phyloP scores from a whole-genome alignment of 2,113 vertebrate genomes.

The Lipophrys pholis region DNA sequence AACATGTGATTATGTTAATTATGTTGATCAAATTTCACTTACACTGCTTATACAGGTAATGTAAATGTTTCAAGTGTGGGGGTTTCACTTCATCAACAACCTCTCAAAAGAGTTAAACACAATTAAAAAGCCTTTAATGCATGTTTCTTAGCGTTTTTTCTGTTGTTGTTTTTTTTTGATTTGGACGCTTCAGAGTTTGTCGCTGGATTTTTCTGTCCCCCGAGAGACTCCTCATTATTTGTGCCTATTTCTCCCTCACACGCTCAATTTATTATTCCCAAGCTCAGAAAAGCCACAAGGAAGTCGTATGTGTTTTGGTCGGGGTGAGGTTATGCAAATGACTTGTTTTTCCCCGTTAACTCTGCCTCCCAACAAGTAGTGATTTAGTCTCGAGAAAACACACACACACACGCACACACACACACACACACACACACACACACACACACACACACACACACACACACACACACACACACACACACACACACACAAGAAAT shows the following conservation, averaged over 20 bases:
- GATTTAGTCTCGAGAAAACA: constrained; percentile 39
- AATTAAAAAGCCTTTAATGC: no score
- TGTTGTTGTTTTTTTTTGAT: background rate
- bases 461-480: background rate
- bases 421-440: no score
- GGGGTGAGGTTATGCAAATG: constrained; percentile 39
- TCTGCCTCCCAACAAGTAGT: constrained; percentile 50
- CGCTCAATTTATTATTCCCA: constrained; percentile 2
- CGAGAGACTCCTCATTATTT: constrained; percentile 2
- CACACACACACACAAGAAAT: constrained; percentile 13
- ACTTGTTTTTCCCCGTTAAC: constrained; percentile 37
- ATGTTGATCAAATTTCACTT: background rate
- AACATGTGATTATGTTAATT: background rate
- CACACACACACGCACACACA: background rate
- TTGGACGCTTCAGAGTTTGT: constrained; percentile 14
- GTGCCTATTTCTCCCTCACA: constrained; percentile 4
- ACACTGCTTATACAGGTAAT: background rate
- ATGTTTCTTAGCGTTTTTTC: background rate
- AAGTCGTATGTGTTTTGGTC: background rate
- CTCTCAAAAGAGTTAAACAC: background rate
- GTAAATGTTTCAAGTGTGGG: background rate
- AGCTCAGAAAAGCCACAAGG: constrained; percentile 15
- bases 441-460: background rate
- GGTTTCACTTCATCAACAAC: background rate
- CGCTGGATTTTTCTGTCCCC: constrained; percentile 4